A percentile compares a stretch with the other conserved stretches of the same genome.
Conservation (phyloP, 1,140 invertebrate species). For the Drosophila rhopaloa region DNA sequence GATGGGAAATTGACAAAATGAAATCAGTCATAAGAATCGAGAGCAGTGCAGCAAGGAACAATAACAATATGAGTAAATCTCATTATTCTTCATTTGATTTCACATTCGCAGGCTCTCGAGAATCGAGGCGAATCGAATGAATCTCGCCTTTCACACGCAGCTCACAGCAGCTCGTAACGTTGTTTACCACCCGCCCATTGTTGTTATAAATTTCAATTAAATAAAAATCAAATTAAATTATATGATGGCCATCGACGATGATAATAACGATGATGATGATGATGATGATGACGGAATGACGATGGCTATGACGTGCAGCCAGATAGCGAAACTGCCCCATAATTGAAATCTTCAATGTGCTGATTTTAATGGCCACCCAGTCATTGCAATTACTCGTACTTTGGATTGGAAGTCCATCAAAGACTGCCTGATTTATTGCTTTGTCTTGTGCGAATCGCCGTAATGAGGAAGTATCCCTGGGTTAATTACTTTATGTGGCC, state of each 20-base stretch:
- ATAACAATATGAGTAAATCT: constrained; percentile 68
- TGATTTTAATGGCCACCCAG: constrained; percentile 60
- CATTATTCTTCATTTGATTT: constrained; percentile 79
- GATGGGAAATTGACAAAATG: constrained; percentile 55
- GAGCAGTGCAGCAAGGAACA: constrained; percentile 27
- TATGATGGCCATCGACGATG: constrained; percentile 61
- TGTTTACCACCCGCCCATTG: constrained; percentile 54
- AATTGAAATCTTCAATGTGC: constrained; percentile 69
- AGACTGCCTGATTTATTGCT: constrained; percentile 56
- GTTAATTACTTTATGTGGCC: constrained; percentile 57
- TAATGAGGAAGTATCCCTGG: constrained; percentile 35
- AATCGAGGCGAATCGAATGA: constrained; percentile 38
- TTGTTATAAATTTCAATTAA: constrained; percentile 79
- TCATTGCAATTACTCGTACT: constrained; percentile 41
- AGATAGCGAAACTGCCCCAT: constrained; percentile 27
- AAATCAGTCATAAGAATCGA: constrained; percentile 58
- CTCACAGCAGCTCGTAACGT: constrained; percentile 31
- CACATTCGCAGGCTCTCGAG: constrained; percentile 54
- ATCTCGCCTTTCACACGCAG: constrained; percentile 48
- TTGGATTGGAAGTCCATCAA: constrained; percentile 34
- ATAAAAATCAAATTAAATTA: constrained; percentile 76
- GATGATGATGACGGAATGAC: background rate
- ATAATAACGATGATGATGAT: constrained; percentile 20
- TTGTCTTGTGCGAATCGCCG: constrained; percentile 41
- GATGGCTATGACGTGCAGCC: constrained; percentile 32